phyloP scores from a whole-genome alignment of 2,888 invertebrate genomes.

The Xestia ashworthii region DNA sequence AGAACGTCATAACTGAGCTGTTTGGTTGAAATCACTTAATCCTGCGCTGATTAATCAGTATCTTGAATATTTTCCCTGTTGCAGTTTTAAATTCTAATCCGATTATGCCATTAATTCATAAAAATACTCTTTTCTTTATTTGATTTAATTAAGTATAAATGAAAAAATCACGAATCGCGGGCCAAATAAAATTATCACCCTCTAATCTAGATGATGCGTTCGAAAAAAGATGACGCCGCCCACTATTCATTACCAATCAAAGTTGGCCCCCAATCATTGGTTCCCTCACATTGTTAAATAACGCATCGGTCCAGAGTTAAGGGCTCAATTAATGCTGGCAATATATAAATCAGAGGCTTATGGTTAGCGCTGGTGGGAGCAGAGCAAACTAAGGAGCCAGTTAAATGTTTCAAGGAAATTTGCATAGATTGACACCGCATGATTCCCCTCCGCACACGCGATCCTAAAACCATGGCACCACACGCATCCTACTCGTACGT shows the following conservation, averaged over 20 bases:
- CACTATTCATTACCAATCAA: slow-evolving; percentile 71
- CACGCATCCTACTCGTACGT: slow-evolving; percentile 72
- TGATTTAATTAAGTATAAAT: slow-evolving; percentile 41
- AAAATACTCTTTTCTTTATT: slow-evolving; percentile 4
- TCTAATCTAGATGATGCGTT: slow-evolving; percentile 65
- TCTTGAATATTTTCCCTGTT: not conserved
- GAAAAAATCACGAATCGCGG: slow-evolving; percentile 55
- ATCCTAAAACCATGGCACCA: slow-evolving; percentile 71
- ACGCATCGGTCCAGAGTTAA: slow-evolving; percentile 65
- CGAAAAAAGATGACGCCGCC: slow-evolving; percentile 72
- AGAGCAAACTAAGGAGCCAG: slow-evolving; percentile 82
- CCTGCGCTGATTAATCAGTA: slow-evolving; percentile 13
- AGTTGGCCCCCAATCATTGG: slow-evolving; percentile 71
- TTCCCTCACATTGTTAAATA: slow-evolving; percentile 64
- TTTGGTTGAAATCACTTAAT: slow-evolving; percentile 72
- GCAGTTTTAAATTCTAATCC: slow-evolving; percentile 4
- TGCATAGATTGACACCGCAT: slow-evolving; percentile 89
- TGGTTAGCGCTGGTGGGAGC: slow-evolving; percentile 80
- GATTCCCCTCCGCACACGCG: slow-evolving; percentile 82
- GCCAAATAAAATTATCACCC: slow-evolving; percentile 66
- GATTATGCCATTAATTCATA: not conserved
- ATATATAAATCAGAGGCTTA: slow-evolving; percentile 77
- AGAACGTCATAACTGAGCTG: slow-evolving; percentile 71
- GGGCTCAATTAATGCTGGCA: slow-evolving; percentile 74
- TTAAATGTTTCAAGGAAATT: slow-evolving; percentile 89